Evolutionary conservation across 2,888 invertebrate species (phyloP), one percentile per base, ranked within the genome.

Genomic region (Dendrolimus pini): DNA sequence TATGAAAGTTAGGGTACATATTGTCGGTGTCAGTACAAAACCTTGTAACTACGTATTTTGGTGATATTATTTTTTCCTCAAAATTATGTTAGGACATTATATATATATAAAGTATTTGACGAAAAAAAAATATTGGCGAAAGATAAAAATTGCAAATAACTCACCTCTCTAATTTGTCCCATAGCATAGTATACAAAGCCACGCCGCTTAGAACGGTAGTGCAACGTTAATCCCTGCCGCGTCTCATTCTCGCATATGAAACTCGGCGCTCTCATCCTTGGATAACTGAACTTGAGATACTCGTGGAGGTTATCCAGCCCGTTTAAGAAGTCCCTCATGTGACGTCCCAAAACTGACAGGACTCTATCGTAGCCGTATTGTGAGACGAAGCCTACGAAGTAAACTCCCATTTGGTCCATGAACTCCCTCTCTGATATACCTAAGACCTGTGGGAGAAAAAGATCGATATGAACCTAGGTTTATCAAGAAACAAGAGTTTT

Each of bases 201-300:
- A 63, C 96, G 93, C 63, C 99, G 91, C 81, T 97, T 98, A 68
- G 97, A 98, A 58, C 98, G 92, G 83, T 98, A 98, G 85, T 99
- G 99, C 60, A 99, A 91, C 0, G 97, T 97, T 62, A 99, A 89
- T 0, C 99, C 99, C 74, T 96, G 95, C 59, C 96, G 93, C 0
- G 97, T 96, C 82, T 99, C 99, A 77, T 98, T 97, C 82, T 98
- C 98, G 75, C 98, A 98, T 70, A 98, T 98, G 82, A 99, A 99
- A 58, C 98, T 98, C 0, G 99, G 99, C 0, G 99, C 98, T 65
- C 95, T 89, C 94, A 94, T 94, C 62, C 89, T 93, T 0, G 98
- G 98, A 79, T 98, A 98, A 58, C 97, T 98, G 88, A 98, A 98
- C 82, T 98, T 96, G 55, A 99, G 92, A 81, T 99, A 99, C 81